A percentile compares a stretch with the other conserved stretches of the same genome.
Evolutionary conservation across 2,113 vertebrate genomes (phyloP).

Genomic region (Lophotis ruficrista): DNA sequence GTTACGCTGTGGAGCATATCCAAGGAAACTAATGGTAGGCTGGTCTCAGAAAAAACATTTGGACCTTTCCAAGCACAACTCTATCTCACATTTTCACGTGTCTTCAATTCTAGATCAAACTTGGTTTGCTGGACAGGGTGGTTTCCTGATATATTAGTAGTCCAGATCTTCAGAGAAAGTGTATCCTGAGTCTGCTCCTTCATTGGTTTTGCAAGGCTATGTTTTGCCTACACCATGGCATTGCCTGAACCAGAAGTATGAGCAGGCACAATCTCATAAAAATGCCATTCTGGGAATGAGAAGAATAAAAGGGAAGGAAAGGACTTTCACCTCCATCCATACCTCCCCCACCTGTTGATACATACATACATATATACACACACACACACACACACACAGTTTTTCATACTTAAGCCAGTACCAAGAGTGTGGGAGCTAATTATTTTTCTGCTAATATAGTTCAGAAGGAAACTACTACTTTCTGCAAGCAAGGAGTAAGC

Average conservation of each 20-base stretch:
- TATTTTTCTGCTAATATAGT: neutral
- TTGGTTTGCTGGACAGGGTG: neutral
- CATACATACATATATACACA: too few species aligned
- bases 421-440: neutral
- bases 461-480: slow-evolving; percentile 13
- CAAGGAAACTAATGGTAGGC: neutral
- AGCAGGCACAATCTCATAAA: neutral
- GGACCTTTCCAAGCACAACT: neutral
- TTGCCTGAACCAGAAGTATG: neutral
- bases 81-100: rapidly evolving
- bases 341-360: neutral
- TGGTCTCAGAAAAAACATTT: neutral
- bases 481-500: neutral
- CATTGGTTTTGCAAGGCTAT: neutral
- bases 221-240: neutral
- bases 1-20: neutral
- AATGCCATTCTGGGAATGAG: neutral
- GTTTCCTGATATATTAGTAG: neutral
- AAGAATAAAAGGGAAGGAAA: neutral
- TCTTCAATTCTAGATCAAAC: neutral
- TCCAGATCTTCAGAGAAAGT: neutral
- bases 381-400: neutral
- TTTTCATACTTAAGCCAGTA: neutral
- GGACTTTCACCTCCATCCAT: neutral
- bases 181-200: neutral